Evolutionary conservation across 2,888 invertebrate genomes (phyloP).

Genomic region (Masnerella sp.): DNA sequence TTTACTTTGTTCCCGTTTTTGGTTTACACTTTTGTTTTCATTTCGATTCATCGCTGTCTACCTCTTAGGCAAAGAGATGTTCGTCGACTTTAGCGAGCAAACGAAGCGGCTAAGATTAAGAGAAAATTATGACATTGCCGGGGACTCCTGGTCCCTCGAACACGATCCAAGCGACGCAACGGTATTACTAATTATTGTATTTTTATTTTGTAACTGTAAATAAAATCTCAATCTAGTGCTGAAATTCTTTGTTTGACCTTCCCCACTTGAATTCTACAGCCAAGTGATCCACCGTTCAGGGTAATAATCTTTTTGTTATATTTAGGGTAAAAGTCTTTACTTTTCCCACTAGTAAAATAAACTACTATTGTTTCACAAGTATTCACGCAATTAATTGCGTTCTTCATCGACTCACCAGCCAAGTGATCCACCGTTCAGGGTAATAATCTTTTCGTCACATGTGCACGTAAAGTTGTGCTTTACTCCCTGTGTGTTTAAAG

Average conservation of each 20-base stretch:
- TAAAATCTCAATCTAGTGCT: slow-evolving; percentile 68
- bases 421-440: no score
- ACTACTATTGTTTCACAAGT: no score
- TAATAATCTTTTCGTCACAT: no score
- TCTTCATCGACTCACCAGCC: no score
- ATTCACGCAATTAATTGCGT: no score
- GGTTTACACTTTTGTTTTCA: slow-evolving; percentile 8
- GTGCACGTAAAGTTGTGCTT: no score
- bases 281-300: no score
- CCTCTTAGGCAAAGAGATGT: slow-evolving; percentile 41
- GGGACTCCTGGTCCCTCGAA: slow-evolving; percentile 6
- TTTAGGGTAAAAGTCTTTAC: no score
- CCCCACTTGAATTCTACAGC: no score
- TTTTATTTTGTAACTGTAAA: slow-evolving; percentile 68
- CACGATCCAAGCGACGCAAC: slow-evolving; percentile 23
- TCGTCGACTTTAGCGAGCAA: slow-evolving; percentile 16
- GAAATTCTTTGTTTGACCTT: slow-evolving; percentile 7
- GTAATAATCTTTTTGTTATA: no score
- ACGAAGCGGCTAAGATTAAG: neutral
- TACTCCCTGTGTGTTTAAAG: no score
- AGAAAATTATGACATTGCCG: neutral
- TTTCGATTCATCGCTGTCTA: slow-evolving; percentile 37
- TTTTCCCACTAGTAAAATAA: no score
- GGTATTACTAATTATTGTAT: slow-evolving; percentile 57
- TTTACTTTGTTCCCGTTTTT: neutral